Evolutionary conservation across 2,113 vertebrate species (phyloP).

Genomic region (Mohoua ochrocephala): DNA sequence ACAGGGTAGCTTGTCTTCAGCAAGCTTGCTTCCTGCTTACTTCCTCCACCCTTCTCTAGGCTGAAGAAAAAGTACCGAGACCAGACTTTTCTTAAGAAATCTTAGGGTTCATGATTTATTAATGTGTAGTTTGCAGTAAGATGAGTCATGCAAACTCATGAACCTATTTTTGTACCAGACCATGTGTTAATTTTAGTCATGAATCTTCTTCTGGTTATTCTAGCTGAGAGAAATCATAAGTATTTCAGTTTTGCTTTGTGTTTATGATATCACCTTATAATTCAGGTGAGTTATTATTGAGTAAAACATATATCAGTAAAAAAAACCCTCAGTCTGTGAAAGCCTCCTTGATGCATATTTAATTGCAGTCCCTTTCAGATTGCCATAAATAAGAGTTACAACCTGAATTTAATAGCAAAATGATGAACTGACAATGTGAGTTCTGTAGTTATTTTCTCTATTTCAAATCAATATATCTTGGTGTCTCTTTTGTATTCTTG

Average conservation of each 20-base stretch:
- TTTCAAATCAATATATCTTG: constrained; percentile 4
- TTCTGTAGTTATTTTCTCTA: constrained; percentile 3
- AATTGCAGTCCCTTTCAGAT: constrained; percentile 16
- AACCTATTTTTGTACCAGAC: constrained; percentile 17
- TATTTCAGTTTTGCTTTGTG: constrained; percentile 4
- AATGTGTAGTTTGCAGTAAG: not conserved
- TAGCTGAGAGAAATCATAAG: not conserved
- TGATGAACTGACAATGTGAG: not conserved
- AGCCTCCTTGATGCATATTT: not conserved
- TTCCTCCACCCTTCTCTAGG: not conserved
- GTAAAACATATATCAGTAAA: not conserved
- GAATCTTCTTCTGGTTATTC: not conserved
- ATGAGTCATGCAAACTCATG: not conserved
- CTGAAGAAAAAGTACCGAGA: not conserved
- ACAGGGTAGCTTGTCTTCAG: not conserved
- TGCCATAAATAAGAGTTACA: not conserved
- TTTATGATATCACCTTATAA: not conserved
- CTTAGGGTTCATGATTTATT: not conserved
- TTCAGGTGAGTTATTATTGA: constrained; percentile 15
- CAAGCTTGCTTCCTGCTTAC: not conserved
- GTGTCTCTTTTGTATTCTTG: not conserved
- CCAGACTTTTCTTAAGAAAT: not conserved
- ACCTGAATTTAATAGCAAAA: not conserved
- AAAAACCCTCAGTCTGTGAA: not conserved
- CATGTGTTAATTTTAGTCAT: constrained; percentile 11